Evolutionary conservation across 2,888 invertebrate species (phyloP).

Genomic region (Syrista parreyssii): DNA sequence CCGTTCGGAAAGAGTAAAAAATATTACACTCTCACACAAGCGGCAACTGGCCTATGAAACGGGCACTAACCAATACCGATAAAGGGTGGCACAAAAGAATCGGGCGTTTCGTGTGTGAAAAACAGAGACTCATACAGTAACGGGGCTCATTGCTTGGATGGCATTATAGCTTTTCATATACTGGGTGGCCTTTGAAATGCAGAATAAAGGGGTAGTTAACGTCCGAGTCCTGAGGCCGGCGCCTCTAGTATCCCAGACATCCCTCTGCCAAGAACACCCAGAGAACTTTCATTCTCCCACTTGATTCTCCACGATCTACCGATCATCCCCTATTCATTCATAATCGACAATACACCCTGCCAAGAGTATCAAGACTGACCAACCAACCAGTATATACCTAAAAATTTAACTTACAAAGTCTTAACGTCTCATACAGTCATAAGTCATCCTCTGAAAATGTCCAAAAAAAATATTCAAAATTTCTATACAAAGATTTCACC

Average conservation of each 20-base stretch:
- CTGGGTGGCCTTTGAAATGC: constrained; percentile 6
- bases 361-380: background rate
- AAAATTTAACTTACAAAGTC: background rate
- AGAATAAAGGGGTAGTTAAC: constrained; percentile 3
- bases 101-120: constrained; percentile 50
- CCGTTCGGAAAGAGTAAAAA: constrained; percentile 60
- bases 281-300: background rate
- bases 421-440: background rate
- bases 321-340: background rate
- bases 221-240: background rate
- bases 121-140: constrained; percentile 43
- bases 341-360: background rate
- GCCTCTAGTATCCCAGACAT: background rate
- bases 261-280: background rate
- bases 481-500: background rate
- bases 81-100: constrained; percentile 56
- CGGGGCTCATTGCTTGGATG: constrained; percentile 35
- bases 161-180: constrained; percentile 48
- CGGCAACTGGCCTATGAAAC: constrained; percentile 57
- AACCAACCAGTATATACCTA: background rate
- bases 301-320: background rate
- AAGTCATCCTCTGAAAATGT: background rate
- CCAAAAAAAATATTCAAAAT: background rate
- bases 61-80: constrained; percentile 62
- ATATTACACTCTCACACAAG: constrained; percentile 62